Base-by-base conservation (phyloP, 2,797 vertebrate species). In the Gila robusta region DNA sequence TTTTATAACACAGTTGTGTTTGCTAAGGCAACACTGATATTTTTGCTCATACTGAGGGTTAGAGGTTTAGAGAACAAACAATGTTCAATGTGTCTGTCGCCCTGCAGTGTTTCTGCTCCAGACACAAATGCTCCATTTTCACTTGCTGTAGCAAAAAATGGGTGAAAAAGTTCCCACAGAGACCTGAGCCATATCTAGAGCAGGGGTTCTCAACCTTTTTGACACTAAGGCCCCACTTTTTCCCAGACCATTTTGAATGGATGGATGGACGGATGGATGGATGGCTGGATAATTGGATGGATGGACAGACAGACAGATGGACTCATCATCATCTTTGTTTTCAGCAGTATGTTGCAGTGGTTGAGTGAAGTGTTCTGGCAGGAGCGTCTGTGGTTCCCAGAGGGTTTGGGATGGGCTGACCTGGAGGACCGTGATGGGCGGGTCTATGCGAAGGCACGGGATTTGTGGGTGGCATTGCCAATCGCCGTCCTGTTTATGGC, bases 361-460 rank as follows among this genome's bases (percentile, higher is more conserved):
- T 88, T 98, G 87, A 97, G 96, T 47, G 95, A 96, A 56, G 96
- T 95, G 87, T 98, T 99, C 90, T 99, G 98, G 98, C 97, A 97
- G 96, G 97, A 99, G 87, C 93, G 92, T 85, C 96, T 98, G 28
- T 99, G 98, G 98, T 96, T 99, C 79, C 98, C 98, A 0, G 91
- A 93, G 74, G 98, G 98, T 86, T 92, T 99, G 87, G 98, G 97
- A 90, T 99, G 98, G 98, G 96, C 96, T 0, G 97, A 99, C 91
- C 93, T 99, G 84, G 94, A 98, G 92, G 97, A 97, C 88, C 90
- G 93, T 2, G 97, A 98, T 86, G 98, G 96, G 16, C 95, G 95
- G 0, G 91, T 97, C 10, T 98, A 97, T 0, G 97, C 98, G 87
- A 98, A 98, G 92, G 95, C 96, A 21, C 89, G 89, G 0, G 97